Evolutionary conservation across 2,113 vertebrate genomes (phyloP).

Genomic region (Ciconia stormi): DNA sequence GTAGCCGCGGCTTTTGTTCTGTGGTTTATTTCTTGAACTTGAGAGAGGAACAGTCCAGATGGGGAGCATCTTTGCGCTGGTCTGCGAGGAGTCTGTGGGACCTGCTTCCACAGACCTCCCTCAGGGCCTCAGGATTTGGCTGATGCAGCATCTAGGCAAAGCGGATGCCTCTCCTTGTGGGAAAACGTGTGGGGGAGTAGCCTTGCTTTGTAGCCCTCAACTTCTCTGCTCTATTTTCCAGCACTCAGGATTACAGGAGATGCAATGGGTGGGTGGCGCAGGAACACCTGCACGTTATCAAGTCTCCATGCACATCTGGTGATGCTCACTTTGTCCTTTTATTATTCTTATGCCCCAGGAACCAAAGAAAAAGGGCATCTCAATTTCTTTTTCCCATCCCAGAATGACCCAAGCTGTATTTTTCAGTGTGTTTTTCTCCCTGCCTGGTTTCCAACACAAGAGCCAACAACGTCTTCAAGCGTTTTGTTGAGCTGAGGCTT

Average conservation of each 20-base stretch:
- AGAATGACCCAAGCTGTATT: background rate
- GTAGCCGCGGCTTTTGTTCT: fast-evolving
- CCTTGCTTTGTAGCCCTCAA: background rate
- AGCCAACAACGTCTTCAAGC: background rate
- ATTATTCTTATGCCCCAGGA: background rate
- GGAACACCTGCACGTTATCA: background rate
- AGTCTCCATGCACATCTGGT: background rate
- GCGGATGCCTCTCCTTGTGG: background rate
- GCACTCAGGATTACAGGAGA: background rate
- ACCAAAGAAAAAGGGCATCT: background rate
- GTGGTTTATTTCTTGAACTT: background rate
- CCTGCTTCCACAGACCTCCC: background rate
- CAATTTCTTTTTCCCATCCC: background rate
- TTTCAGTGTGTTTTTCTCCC: background rate
- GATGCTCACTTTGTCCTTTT: background rate
- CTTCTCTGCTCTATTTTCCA: background rate
- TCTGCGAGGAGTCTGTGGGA: background rate
- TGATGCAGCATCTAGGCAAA: background rate
- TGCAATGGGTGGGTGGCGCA: background rate
- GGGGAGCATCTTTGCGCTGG: background rate
- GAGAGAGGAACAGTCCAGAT: background rate
- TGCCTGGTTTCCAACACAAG: background rate
- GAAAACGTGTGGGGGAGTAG: background rate
- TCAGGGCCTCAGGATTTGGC: background rate
- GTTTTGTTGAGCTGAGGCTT: background rate